Base-by-base conservation (phyloP, 2,888 invertebrate species). In the Diabrotica balteata region DNA sequence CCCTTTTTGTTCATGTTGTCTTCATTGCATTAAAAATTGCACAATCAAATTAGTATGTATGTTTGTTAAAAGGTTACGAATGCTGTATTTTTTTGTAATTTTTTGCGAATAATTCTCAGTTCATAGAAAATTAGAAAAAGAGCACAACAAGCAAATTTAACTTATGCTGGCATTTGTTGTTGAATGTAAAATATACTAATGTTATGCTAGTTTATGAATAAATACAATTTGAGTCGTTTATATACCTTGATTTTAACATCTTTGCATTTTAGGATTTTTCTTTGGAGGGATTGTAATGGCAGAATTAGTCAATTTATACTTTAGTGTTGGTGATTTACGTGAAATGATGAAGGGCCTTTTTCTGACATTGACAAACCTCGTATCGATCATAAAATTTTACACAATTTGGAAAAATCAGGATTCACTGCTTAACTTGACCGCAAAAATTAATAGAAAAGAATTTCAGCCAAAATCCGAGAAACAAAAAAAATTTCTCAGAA, bases 261-360 rank as follows among this genome's bases (percentile, higher is more conserved):
- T 43, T 60, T 60, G 7, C 9, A 42, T 59, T 62, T 64, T 49
- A 71, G 75, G 74, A 59, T 60, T 74, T 47, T 72, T 73, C 43
- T 68, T 77, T 85, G 85, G 86, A 0, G 82, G 82, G 5, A 87
- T 85, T 74, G 74, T 86, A 1, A 75, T 86, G 11, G 84, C 85
- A 43, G 87, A 88, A 81, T 76, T 85, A 0, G 82, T 86, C 4
- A 86, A 87, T 73, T 73, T 88, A 59, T 81, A 81, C 63, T 74
- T 83, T 45, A 85, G 86, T 9, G 86, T 87, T 43, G 78, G 76
- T 8, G 73, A 81, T 69, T 66, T 81, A 49, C 76, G 77, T 60
- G 72, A 77, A 63, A 70, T 81, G 67, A 76, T 75, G 7, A 75
- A 76, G 22, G 77, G 76, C 7, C 76, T 76, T 6, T 80, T 80